phyloP scores from a whole-genome alignment of 2,113 vertebrate species.

The Macheiramphus alcinus region DNA sequence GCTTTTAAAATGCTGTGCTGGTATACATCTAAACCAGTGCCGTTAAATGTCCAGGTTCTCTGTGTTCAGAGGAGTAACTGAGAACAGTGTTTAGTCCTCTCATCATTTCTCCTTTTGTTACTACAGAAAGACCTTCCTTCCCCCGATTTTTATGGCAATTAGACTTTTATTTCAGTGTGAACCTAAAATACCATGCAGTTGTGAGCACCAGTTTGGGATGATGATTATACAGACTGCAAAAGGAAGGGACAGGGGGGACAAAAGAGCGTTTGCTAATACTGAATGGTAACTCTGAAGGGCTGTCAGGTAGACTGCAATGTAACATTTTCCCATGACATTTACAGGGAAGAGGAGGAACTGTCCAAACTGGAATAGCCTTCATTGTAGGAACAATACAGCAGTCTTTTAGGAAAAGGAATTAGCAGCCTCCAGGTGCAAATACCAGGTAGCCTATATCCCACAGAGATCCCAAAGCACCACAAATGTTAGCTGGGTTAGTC shows the following conservation, averaged over 20 bases:
- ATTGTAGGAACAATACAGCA: neutral
- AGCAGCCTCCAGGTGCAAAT: neutral
- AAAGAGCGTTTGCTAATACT: neutral
- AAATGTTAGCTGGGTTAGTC: neutral
- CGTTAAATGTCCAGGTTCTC: neutral
- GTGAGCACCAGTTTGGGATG: neutral
- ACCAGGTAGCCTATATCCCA: neutral
- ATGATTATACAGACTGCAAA: neutral
- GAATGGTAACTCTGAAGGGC: neutral
- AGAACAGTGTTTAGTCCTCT: neutral
- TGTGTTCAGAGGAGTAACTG: neutral
- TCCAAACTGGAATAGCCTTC: neutral
- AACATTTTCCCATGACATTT: neutral
- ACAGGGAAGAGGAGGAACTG: neutral
- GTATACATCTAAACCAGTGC: neutral
- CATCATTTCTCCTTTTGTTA: neutral
- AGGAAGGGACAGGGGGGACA: neutral
- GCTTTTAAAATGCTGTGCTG: neutral
- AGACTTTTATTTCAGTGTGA: neutral
- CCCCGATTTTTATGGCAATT: neutral
- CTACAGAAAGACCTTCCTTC: neutral
- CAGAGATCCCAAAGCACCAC: neutral
- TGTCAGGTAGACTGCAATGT: neutral
- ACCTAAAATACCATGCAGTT: accelerated
- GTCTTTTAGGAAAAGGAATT: neutral